Evolutionary conservation across 2,797 vertebrate genomes (phyloP).

Genomic region (Phoeniculus purpureus): DNA sequence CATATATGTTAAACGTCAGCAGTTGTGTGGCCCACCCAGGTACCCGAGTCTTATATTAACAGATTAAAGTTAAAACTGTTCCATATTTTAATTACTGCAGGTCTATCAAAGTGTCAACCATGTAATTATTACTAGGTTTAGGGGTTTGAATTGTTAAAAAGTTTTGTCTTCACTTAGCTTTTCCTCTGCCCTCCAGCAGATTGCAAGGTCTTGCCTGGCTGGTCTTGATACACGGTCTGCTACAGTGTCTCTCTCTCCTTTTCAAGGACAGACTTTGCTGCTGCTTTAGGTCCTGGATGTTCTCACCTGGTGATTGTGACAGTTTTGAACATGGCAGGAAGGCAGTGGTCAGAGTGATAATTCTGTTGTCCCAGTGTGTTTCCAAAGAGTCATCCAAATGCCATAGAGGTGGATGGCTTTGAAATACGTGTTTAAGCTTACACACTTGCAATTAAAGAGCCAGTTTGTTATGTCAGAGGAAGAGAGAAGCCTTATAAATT

Average conservation of each 20-base stretch:
- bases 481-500: background rate
- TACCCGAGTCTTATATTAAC: background rate
- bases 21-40: background rate
- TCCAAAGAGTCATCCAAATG: background rate
- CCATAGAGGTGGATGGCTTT: background rate
- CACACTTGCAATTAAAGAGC: background rate
- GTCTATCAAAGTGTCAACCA: background rate
- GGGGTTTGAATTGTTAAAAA: background rate
- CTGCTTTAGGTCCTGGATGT: background rate
- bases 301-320: background rate
- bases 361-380: background rate
- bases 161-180: background rate
- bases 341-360: accelerated
- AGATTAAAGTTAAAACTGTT: background rate
- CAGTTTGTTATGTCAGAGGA: background rate
- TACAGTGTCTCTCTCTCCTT: background rate
- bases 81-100: background rate
- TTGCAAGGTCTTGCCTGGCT: background rate
- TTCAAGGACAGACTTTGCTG: background rate
- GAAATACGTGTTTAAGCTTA: background rate
- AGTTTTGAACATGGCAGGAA: background rate
- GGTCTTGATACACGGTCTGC: background rate
- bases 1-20: background rate
- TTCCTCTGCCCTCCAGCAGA: background rate
- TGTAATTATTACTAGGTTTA: background rate